A percentile compares a stretch with the other conserved stretches of the same genome.
Evolutionary conservation across 1,140 invertebrate species (phyloP).

Genomic region (Drosophila willistoni): DNA sequence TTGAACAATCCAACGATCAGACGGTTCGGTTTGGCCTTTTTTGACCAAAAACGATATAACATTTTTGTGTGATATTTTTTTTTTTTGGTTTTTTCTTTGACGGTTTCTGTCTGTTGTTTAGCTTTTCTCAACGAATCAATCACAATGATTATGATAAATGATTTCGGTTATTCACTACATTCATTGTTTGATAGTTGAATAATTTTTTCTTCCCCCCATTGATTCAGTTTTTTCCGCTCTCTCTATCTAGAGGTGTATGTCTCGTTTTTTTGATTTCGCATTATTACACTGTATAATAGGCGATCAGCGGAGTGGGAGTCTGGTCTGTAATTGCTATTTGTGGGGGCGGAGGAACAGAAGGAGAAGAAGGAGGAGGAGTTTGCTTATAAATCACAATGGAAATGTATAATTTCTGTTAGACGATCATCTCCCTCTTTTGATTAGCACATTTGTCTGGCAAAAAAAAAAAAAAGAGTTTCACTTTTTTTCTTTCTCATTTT

Average conservation of each 20-base stretch:
- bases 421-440: conserved; percentile 54
- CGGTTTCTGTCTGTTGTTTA: conserved; percentile 35
- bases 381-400: conserved; percentile 74
- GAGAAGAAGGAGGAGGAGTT: not conserved
- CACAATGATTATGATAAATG: conserved; percentile 82
- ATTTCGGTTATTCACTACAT: conserved; percentile 76
- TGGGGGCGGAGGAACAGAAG: not conserved
- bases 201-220: conserved; percentile 6
- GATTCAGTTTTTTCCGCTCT: conserved; percentile 19
- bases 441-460: conserved; percentile 70
- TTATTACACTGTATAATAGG: conserved; percentile 70
- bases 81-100: conserved; percentile 47
- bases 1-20: not conserved
- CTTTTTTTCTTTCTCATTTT: conserved; percentile 28
- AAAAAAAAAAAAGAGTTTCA: conserved; percentile 46
- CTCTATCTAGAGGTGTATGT: conserved; percentile 2
- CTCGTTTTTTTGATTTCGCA: conserved; percentile 48
- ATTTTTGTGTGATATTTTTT: conserved; percentile 40
- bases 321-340: conserved; percentile 64
- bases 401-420: conserved; percentile 71
- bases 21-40: conserved; percentile 51
- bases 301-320: conserved; percentile 56
- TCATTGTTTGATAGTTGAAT: conserved; percentile 39
- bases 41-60: conserved; percentile 47
- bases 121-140: conserved; percentile 80